Evolutionary conservation across 2,888 invertebrate species (phyloP).

Genomic region (Branchinecta sandiegonensis): DNA sequence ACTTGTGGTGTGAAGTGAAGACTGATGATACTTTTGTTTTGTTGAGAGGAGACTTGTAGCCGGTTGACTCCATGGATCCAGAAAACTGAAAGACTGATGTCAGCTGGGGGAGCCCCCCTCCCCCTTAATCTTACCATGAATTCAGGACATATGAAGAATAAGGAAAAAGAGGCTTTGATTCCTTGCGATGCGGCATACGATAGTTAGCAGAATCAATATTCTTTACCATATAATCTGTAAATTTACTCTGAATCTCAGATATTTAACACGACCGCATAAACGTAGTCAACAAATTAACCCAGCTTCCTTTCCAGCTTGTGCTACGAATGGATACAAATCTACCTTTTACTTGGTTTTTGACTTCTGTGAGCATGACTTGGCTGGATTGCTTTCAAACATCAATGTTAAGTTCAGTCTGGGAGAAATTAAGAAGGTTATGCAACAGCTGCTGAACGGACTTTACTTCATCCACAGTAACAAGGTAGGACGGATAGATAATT

Average conservation of each 20-base stretch:
- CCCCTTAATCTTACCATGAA: too few species aligned
- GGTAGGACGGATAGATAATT: constrained; percentile 33
- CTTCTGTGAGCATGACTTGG: constrained; percentile 96
- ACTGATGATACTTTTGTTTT: too few species aligned
- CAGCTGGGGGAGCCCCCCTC: too few species aligned
- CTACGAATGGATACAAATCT: constrained; percentile 59
- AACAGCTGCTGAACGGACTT: constrained; percentile 69
- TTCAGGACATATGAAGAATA: too few species aligned
- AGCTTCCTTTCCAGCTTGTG: constrained; percentile 36
- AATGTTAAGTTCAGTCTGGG: constrained; percentile 91
- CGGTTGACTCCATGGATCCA: too few species aligned
- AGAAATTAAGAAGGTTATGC: constrained; percentile 89
- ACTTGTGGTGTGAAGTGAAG: too few species aligned
- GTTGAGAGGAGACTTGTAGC: too few species aligned
- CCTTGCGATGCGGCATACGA: too few species aligned
- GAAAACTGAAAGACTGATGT: too few species aligned
- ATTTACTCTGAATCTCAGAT: too few species aligned
- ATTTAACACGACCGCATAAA: background rate
- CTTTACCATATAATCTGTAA: too few species aligned
- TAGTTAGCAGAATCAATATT: too few species aligned
- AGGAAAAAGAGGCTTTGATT: background rate
- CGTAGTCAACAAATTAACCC: background rate
- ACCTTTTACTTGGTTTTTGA: constrained; percentile 95
- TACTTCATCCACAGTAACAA: constrained; percentile 95
- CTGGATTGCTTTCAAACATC: constrained; percentile 82